Evolutionary conservation across 2,113 vertebrate genomes (phyloP), one percentile per base, ranked within the genome.

Genomic region (Chionomys nivalis): DNA sequence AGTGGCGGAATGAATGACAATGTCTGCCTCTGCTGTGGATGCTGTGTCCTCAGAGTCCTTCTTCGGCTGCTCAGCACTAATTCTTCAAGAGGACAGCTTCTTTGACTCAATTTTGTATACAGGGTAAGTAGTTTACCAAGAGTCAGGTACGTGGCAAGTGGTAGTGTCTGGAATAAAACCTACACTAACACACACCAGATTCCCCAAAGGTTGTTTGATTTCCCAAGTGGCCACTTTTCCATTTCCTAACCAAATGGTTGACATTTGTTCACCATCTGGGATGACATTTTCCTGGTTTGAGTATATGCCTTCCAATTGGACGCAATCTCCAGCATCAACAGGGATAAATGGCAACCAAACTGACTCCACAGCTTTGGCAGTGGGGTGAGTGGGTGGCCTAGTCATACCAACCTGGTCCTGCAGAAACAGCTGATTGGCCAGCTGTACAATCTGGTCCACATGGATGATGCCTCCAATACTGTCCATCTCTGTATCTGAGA

Each of bases 351-450:
- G 13, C 81, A 88, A 90, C 63, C 87, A 91, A 33, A 13, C 44
- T 1, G 3, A 61, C 75, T 19, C 1, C 58, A 39, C 6, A 16
- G 42, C 72, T 88, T 28, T 5, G 5, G 86, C 24, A 58, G 9
- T 13, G 70, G 6, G 4, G 26, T 55, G 33, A 90, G 33, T 55
- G n/a, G 58, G 36, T 21, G 3, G 73, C 63, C 44, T 1, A 52
- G 81, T 7, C 12, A 49, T 44, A 94, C 90, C 86, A 98, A 99
- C 99, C 99, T 99, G 99, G 97, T 99, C 99, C 93, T 98, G 99
- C 63, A 99, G 96, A 98, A 99, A 99, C 36, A 99, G 98, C 93
- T 99, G 99, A 28, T 99, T 99, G 97, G 99, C 99, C 98, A 99
- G 88, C 91, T 99, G 99, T 94, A 99, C 98, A 0, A 99, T 99